These are phyloP conservation scores for Wiebesia pumilae DNA, from an alignment of 1,140 invertebrate species.

Conservation along the genomic window DNA sequence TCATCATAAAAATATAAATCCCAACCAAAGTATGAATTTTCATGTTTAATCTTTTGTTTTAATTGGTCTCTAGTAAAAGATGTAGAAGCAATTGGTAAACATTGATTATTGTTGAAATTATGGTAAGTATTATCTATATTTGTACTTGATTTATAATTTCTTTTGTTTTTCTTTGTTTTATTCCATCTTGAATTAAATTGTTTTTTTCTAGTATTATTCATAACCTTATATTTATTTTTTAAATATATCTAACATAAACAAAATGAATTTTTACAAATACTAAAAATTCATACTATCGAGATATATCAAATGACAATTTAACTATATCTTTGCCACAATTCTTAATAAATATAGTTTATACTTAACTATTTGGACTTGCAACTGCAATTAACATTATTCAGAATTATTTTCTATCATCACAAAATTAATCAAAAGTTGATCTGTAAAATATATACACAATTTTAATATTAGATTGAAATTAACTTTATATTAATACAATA, in stretches of 20 bases:
- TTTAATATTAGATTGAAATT: background rate
- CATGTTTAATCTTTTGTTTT: slow-evolving; percentile 27
- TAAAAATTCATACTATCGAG: background rate
- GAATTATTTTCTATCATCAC: too few relatives aligned
- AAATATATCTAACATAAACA: background rate
- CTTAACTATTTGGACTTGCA: too few relatives aligned
- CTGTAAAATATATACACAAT: background rate
- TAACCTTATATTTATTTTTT: background rate
- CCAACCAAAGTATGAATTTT: slow-evolving; percentile 79
- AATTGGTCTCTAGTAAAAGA: background rate
- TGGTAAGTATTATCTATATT: background rate
- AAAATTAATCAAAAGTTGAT: background rate
- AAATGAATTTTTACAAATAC: background rate
- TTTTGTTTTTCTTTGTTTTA: slow-evolving; percentile 20
- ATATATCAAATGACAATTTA: too few relatives aligned
- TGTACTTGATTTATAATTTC: slow-evolving; percentile 10
- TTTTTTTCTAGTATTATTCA: slow-evolving; percentile 40
- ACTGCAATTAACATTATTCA: too few relatives aligned
- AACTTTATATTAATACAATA: too few relatives aligned
- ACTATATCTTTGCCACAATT: too few relatives aligned
- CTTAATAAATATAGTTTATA: too few relatives aligned
- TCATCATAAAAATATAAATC: slow-evolving; percentile 81
- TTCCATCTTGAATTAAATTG: slow-evolving; percentile 32
- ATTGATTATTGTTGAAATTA: slow-evolving; percentile 18
- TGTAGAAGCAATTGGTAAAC: background rate